Base-by-base conservation (phyloP, 2,888 invertebrate genomes). In the Campopleginae sp. region DNA sequence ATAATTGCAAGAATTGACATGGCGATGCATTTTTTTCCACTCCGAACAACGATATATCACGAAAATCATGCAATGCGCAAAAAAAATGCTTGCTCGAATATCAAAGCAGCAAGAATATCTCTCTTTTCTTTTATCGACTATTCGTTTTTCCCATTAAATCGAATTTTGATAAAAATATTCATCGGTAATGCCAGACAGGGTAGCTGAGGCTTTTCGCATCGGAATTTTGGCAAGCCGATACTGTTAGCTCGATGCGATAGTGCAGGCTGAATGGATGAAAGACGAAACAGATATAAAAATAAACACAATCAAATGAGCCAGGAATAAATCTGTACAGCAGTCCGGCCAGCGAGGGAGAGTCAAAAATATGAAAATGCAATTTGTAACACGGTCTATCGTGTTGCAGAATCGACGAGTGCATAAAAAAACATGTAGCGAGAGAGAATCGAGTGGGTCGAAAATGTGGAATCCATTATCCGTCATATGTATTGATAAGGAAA, bases 401-500 rank as follows among this genome's bases (percentile, higher is more conserved):
- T 75, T 42, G n/a, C 66, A 42, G 23, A 42, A 31, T 38, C 54
- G 8, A 27, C 74, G 44, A 54, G 31, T 23, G 8, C n/a, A 38
- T 48, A 51, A 1, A 51, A 51, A 51, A 33, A 42, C 23, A 58
- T 46, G 5, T n/a, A 48, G 27, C 23, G 27, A 75, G 58, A 54
- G 51, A 17, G 31, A 74, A 76, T 51, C 10, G 71, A 75, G 66
- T 63, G 66, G 27, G 65, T 33, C n/a, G 74, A 63, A 66, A 74
- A 58, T 66, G 27, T 63, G 74, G 65, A 79, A 85, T 82, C 65
- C 75, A 85, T 85, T 82, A 85, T 82, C 48, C 42, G 80, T 66
- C 63, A 65, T 70, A 74, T 65, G 66, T 31, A 75, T 44, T 46
- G 82, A 79, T 70, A 65, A 46, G 44, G 58, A 63, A 61, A 31